A percentile compares a stretch with the other conserved stretches of the same genome.
Conservation (phyloP, 2,113 vertebrate genomes). For the Equus przewalskii region DNA sequence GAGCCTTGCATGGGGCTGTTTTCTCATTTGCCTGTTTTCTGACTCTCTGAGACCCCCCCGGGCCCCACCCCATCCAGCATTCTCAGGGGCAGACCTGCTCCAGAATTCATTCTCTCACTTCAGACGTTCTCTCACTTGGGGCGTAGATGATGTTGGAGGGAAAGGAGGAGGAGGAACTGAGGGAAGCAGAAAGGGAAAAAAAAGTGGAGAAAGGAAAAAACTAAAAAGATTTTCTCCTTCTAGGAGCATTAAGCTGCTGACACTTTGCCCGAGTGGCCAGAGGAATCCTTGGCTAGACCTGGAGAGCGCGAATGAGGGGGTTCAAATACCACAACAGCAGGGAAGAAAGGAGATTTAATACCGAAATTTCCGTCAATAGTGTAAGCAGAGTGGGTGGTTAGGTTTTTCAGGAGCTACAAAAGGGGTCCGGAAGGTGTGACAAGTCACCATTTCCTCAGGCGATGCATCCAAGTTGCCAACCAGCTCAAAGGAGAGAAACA, state of each 20-base stretch:
- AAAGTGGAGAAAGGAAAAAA: background rate
- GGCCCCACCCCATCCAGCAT: slow-evolving; percentile 52
- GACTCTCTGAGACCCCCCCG: slow-evolving; percentile 24
- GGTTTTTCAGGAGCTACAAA: background rate
- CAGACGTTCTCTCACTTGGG: background rate
- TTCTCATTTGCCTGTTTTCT: slow-evolving; percentile 85
- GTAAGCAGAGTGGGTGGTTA: background rate
- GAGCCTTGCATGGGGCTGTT: slow-evolving; percentile 75
- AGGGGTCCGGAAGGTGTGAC: background rate
- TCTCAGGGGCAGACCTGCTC: slow-evolving; percentile 71
- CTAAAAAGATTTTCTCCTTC: background rate
- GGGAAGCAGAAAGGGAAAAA: background rate
- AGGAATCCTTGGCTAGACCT: background rate
- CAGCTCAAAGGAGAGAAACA: background rate
- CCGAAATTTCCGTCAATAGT: background rate
- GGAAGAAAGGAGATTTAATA: background rate
- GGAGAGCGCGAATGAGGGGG: background rate
- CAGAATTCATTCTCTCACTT: slow-evolving; percentile 68
- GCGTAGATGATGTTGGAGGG: background rate
- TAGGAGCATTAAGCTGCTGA: background rate
- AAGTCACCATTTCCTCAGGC: background rate
- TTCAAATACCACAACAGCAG: background rate
- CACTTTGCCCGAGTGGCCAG: background rate
- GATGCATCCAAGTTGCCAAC: background rate
- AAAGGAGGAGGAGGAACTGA: background rate